Evolutionary conservation across 2,797 vertebrate genomes (phyloP).

Genomic region (Brachyalestes nurse): DNA sequence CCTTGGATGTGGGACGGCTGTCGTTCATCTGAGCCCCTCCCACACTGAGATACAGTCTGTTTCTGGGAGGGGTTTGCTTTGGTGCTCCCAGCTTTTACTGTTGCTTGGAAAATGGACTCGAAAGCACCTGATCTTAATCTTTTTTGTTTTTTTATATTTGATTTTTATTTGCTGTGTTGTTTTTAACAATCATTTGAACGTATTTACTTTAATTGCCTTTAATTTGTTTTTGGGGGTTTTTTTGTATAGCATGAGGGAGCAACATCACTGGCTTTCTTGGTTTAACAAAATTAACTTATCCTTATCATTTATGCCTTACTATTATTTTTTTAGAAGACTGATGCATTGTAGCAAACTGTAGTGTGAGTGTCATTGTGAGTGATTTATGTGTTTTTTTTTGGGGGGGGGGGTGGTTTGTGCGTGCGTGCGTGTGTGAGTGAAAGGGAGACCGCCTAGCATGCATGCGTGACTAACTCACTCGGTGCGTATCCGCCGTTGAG

Average conservation of each 20-base stretch:
- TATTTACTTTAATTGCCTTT: conserved; percentile 76
- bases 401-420: no score
- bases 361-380: conserved; percentile 50
- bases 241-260: conserved; percentile 78
- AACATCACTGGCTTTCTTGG: conserved; percentile 83
- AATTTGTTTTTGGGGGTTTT: conserved; percentile 47
- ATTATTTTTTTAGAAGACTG: conserved; percentile 75
- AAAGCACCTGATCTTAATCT: conserved; percentile 69
- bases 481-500: conserved; percentile 72
- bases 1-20: conserved; percentile 65
- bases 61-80: conserved; percentile 54
- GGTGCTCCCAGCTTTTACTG: conserved; percentile 62
- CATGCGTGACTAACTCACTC: conserved; percentile 56
- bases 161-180: conserved; percentile 76
- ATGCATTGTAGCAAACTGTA: conserved; percentile 77
- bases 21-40: conserved; percentile 55
- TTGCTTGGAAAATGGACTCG: conserved; percentile 64
- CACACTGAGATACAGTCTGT: conserved; percentile 51
- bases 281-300: conserved; percentile 76
- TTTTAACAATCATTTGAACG: conserved; percentile 80
- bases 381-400: neutral
- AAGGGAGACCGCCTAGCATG: conserved; percentile 40
- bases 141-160: conserved; percentile 46
- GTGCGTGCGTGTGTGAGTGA: conserved; percentile 23
- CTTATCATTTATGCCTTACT: conserved; percentile 85